Conservation (phyloP, 2,113 vertebrate genomes). For the human (Homo sapiens) region DNA sequence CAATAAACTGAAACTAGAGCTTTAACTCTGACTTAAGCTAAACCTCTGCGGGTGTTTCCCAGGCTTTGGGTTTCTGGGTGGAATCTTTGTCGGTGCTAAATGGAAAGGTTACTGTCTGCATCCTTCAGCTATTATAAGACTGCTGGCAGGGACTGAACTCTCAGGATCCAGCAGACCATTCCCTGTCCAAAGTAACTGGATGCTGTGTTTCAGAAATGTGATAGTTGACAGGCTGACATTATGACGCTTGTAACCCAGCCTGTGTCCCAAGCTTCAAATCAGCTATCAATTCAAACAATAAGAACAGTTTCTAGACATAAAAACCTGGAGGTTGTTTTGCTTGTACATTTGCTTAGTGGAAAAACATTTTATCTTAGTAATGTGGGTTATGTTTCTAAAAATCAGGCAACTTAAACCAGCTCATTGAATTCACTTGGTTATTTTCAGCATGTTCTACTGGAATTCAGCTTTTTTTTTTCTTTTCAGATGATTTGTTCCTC, state of each 20-base stretch:
- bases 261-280: neutral
- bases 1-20: constrained; percentile 31
- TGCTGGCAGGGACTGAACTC: constrained; percentile 51
- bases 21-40: neutral
- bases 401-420: neutral
- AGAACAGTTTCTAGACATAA: neutral
- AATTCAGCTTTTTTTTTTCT: neutral
- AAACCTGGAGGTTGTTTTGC: neutral
- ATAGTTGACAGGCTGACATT: constrained; percentile 66
- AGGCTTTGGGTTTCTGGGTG: constrained; percentile 25
- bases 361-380: constrained; percentile 16
- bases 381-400: neutral
- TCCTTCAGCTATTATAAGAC: constrained; percentile 73
- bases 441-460: neutral
- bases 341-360: neutral
- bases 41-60: neutral
- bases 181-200: constrained; percentile 76
- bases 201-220: constrained; percentile 73
- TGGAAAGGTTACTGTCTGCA: constrained; percentile 75
- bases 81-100: constrained; percentile 64
- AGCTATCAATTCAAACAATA: neutral
- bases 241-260: constrained; percentile 15
- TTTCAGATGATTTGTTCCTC: neutral
- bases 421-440: neutral
- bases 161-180: constrained; percentile 64